Evolutionary conservation across 2,888 invertebrate genomes (phyloP).

Genomic region (Leptura quadrifasciata): DNA sequence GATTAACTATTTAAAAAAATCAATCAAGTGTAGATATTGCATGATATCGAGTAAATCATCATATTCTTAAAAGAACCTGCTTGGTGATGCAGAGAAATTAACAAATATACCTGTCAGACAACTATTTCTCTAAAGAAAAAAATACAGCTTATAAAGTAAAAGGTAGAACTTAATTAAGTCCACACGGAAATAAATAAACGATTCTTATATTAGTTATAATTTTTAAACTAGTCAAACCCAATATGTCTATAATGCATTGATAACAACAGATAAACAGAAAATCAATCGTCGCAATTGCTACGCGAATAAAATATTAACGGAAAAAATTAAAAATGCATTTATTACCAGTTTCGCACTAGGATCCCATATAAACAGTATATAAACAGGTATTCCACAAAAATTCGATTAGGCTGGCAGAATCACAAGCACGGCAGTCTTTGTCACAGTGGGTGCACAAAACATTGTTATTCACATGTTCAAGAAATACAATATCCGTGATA

Average conservation of each 20-base stretch:
- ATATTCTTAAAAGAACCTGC: too few relatives aligned
- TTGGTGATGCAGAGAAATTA: not conserved
- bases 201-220: too few relatives aligned
- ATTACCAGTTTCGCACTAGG: conserved; percentile 7
- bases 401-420: not conserved
- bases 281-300: not conserved
- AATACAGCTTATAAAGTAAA: not conserved
- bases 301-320: not conserved
- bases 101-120: conserved; percentile 3
- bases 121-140: not conserved
- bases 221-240: not conserved
- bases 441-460: not conserved
- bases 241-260: not conserved
- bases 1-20: too few relatives aligned
- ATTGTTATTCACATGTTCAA: not conserved
- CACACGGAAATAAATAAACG: not conserved
- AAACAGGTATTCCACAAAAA: not conserved
- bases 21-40: too few relatives aligned
- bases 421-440: not conserved
- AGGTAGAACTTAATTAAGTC: not conserved
- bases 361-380: conserved; percentile 7
- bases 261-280: not conserved
- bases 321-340: not conserved
- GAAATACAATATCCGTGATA: not conserved
- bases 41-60: too few relatives aligned